Evolutionary conservation across 2,888 invertebrate genomes (phyloP).

Genomic region (Diplolepis rosae): DNA sequence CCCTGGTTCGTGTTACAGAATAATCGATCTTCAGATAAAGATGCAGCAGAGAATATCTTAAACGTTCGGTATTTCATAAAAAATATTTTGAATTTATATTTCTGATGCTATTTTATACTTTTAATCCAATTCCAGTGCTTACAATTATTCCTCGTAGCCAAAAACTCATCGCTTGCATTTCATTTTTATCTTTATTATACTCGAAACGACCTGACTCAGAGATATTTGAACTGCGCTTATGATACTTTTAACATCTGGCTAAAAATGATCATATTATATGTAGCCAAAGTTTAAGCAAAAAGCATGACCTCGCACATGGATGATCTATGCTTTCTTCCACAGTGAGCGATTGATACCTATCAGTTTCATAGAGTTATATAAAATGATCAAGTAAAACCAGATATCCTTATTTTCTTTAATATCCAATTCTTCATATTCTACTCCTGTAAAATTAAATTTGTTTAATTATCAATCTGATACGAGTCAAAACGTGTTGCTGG

Average conservation of each 20-base stretch:
- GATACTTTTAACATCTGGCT: constrained; percentile 4
- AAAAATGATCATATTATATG: constrained; percentile 1
- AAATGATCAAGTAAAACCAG: neutral
- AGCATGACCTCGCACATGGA: neutral
- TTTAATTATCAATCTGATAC: constrained; percentile 2
- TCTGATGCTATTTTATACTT: neutral
- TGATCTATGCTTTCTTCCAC: neutral
- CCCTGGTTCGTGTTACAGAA: constrained; percentile 10
- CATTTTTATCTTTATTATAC: neutral
- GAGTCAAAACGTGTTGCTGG: constrained; percentile 16
- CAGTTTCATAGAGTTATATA: neutral
- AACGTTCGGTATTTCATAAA: neutral
- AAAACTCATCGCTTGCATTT: too few relatives aligned
- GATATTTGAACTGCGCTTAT: constrained; percentile 20
- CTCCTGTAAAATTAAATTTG: neutral
- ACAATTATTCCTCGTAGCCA: neutral
- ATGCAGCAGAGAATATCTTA: neutral
- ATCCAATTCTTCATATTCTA: neutral
- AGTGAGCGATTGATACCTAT: neutral
- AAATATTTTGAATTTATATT: neutral
- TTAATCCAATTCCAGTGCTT: neutral
- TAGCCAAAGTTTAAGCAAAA: constrained; percentile 2
- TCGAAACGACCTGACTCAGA: constrained; percentile 2
- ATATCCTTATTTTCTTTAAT: neutral
- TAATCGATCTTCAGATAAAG: neutral